These are phyloP conservation scores for Micromesistius poutassou DNA, from an alignment of 2,797 vertebrate species.

Conservation along the genomic window DNA sequence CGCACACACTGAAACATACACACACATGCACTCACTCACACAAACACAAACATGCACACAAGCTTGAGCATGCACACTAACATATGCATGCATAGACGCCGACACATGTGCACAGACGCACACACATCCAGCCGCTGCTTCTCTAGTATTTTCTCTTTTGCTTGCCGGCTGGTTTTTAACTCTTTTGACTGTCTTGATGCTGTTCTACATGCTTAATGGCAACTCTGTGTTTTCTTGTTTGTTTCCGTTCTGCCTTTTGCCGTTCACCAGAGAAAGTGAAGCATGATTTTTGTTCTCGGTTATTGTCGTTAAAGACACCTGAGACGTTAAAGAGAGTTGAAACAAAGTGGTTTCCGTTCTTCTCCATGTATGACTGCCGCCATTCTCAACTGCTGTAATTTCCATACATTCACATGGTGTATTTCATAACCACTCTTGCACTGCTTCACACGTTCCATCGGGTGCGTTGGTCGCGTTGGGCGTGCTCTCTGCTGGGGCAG, in stretches of 20 bases:
- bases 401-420: conserved; percentile 47
- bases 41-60: not conserved
- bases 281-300: too few relatives aligned
- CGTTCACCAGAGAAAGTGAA: too few relatives aligned
- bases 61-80: not conserved
- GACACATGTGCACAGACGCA: not conserved
- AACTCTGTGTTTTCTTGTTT: not conserved
- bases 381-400: conserved; percentile 50
- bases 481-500: conserved; percentile 21
- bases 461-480: conserved; percentile 9
- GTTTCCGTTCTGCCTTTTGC: too few relatives aligned
- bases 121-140: not conserved
- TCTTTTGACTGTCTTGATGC: not conserved
- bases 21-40: not conserved
- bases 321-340: conserved; percentile 26
- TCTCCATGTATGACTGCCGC: conserved; percentile 30
- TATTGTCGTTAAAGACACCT: not conserved
- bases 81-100: not conserved
- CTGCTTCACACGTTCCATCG: conserved; percentile 14
- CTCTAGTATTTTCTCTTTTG: not conserved
- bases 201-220: too few relatives aligned
- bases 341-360: conserved; percentile 26
- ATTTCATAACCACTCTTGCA: conserved; percentile 48
- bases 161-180: not conserved
- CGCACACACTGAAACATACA: too few relatives aligned